These are phyloP conservation scores for Rhinoraja longicauda DNA, from an alignment of 2,797 vertebrate genomes.

Conservation along the genomic window DNA sequence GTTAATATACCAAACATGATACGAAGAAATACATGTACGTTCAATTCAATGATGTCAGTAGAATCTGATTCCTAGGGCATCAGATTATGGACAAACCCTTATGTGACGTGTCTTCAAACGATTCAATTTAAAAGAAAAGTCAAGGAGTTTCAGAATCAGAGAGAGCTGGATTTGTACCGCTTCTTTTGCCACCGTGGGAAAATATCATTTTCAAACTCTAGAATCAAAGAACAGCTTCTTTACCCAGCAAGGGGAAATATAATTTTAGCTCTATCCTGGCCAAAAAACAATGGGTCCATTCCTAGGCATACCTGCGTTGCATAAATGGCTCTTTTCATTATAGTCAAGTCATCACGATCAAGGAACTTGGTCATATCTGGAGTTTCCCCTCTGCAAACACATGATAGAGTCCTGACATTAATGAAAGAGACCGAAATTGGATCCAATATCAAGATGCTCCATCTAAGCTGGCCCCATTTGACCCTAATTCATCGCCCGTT, in stretches of 20 bases:
- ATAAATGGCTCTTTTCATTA: constrained; percentile 95
- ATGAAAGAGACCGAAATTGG: not conserved
- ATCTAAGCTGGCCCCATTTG: too few species aligned
- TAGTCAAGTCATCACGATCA: constrained; percentile 84
- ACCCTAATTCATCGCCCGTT: too few species aligned
- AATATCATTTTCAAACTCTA: not conserved
- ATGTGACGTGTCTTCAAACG: not conserved
- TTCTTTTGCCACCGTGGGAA: not conserved
- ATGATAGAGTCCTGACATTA: not conserved
- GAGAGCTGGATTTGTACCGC: not conserved
- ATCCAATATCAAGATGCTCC: too few species aligned
- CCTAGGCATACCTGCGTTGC: constrained; percentile 77
- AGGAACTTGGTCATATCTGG: constrained; percentile 86
- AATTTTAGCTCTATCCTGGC: not conserved
- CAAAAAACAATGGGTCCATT: not conserved
- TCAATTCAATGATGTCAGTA: not conserved
- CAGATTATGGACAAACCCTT: not conserved
- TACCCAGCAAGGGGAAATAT: too few species aligned
- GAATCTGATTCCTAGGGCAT: not conserved
- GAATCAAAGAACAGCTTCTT: not conserved
- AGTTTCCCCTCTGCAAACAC: constrained; percentile 74
- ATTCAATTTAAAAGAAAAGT: not conserved
- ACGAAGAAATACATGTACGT: not conserved
- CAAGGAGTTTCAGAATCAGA: not conserved
- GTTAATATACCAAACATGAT: not conserved